phyloP scores from a whole-genome alignment of 2,797 vertebrate species.

The Peromyscus melanophrys region DNA sequence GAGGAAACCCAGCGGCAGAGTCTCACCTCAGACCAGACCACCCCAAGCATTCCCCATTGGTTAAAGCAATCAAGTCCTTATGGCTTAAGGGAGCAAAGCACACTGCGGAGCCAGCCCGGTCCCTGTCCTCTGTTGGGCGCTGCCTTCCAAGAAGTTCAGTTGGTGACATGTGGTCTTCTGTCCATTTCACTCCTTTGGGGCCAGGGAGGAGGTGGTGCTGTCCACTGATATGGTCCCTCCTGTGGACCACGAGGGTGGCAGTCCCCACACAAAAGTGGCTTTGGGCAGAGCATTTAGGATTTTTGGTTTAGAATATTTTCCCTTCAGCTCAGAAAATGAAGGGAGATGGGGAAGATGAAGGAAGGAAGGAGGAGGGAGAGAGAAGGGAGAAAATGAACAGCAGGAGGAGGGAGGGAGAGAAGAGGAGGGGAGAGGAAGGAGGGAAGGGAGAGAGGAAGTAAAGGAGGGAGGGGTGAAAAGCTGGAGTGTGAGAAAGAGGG shows the following conservation, averaged over 20 bases:
- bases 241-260: neutral
- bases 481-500: too few relatives aligned
- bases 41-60: constrained; percentile 50
- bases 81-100: constrained; percentile 89
- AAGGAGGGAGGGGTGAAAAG: too few relatives aligned
- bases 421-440: accelerated
- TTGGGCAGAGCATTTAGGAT: constrained; percentile 80
- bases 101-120: neutral
- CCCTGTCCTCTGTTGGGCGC: neutral
- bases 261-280: constrained; percentile 73
- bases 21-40: neutral
- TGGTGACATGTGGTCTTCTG: constrained; percentile 48
- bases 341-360: neutral
- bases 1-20: constrained; percentile 72
- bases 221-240: neutral
- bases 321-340: neutral
- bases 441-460: too few relatives aligned
- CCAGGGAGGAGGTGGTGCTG: neutral
- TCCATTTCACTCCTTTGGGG: neutral
- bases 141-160: constrained; percentile 57
- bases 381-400: too few relatives aligned
- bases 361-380: accelerated
- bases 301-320: constrained; percentile 85
- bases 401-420: too few relatives aligned
- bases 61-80: constrained; percentile 86